Evolutionary conservation across 1,140 invertebrate species (phyloP).

Genomic region (Drosophila melanogaster): Release_6_plus_ISO1_MT NT_033779.5:19213001-19213500

Average conservation of each 20-base stretch:
- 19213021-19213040: slow-evolving; percentile 80
- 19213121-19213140: slow-evolving; percentile 12
- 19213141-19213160: slow-evolving; percentile 74
- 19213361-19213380: slow-evolving; percentile 27
- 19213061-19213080: slow-evolving; percentile 1
- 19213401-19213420: slow-evolving; percentile 34
- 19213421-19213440: slow-evolving; percentile 19
- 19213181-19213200: slow-evolving; percentile 62
- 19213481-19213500: background rate
- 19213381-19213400: slow-evolving; percentile 48
- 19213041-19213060: slow-evolving; percentile 52
- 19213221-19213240: slow-evolving; percentile 20
- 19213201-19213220: slow-evolving; percentile 28
- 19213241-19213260: slow-evolving; percentile 48
- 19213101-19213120: slow-evolving; percentile 11
- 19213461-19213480: background rate
- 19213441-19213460: background rate
- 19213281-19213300: slow-evolving; percentile 60
- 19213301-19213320: slow-evolving; percentile 31
- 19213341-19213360: slow-evolving; percentile 20
- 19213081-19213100: background rate
- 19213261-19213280: slow-evolving; percentile 69
- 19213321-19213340: slow-evolving; percentile 20
- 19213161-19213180: slow-evolving; percentile 74
- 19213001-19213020: slow-evolving; percentile 82